phyloP scores from a whole-genome alignment of 2,888 invertebrate genomes.

The Onchidella celtica region DNA sequence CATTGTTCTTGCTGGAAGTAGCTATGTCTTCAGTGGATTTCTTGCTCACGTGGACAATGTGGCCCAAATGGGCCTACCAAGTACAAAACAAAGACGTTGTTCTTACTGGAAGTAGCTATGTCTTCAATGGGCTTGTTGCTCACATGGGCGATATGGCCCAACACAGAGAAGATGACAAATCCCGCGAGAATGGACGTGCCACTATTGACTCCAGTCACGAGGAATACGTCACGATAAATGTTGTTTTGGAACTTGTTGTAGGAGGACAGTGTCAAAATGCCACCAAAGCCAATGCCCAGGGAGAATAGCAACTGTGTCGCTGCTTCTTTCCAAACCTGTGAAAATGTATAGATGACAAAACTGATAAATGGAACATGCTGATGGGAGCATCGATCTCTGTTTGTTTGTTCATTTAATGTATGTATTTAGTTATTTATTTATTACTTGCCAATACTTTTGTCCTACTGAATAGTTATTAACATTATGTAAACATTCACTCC shows the following conservation, averaged over 20 bases:
- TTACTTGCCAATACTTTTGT: no score
- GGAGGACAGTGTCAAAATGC: slow-evolving; percentile 59
- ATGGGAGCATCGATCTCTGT: no score
- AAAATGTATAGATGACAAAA: neutral
- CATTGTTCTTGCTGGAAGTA: slow-evolving; percentile 68
- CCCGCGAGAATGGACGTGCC: slow-evolving; percentile 78
- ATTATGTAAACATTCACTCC: no score
- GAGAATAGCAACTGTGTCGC: slow-evolving; percentile 63
- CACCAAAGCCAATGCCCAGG: slow-evolving; percentile 59
- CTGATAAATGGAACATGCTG: no score
- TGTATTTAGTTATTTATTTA: no score
- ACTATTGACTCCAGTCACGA: slow-evolving; percentile 77
- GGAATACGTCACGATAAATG: slow-evolving; percentile 68
- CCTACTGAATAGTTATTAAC: no score
- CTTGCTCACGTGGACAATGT: slow-evolving; percentile 80
- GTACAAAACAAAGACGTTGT: no score
- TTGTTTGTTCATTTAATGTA: no score
- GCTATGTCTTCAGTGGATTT: slow-evolving; percentile 75
- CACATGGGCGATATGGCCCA: slow-evolving; percentile 83
- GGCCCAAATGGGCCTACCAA: no score
- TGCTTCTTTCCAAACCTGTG: slow-evolving; percentile 60
- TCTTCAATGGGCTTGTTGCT: slow-evolving; percentile 74
- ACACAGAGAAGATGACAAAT: slow-evolving; percentile 77
- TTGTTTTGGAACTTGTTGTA: slow-evolving; percentile 62
- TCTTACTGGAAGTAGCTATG: slow-evolving; percentile 74